Evolutionary conservation across 2,797 vertebrate species (phyloP).

Genomic region (Podargus strigoides): DNA sequence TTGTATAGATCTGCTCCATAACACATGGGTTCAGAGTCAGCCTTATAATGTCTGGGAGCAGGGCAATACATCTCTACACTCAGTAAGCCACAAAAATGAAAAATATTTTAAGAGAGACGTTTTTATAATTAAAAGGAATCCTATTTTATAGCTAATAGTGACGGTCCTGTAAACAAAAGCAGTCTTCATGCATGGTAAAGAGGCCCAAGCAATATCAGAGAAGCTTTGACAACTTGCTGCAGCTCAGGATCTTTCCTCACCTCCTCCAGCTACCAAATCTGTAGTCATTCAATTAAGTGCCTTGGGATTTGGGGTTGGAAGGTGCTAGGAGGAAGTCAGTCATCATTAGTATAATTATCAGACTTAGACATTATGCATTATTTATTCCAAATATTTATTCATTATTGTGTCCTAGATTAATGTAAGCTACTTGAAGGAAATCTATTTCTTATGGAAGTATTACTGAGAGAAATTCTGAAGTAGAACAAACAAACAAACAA

Average conservation of each 20-base stretch:
- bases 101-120: neutral
- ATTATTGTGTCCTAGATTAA: slow-evolving; percentile 43
- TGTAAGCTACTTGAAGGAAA: slow-evolving; percentile 45
- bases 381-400: slow-evolving; percentile 60
- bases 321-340: neutral
- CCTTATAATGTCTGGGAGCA: neutral
- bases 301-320: neutral
- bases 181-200: neutral
- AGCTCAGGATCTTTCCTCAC: neutral
- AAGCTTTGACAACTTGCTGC: neutral
- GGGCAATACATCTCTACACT: neutral
- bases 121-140: neutral
- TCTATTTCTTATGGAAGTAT: slow-evolving; percentile 15
- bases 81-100: neutral
- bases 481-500: neutral
- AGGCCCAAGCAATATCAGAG: neutral
- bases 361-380: slow-evolving; percentile 37
- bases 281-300: neutral
- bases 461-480: slow-evolving; percentile 8
- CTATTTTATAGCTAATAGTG: neutral
- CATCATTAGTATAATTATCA: slow-evolving; percentile 52
- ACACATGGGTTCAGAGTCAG: neutral
- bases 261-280: neutral
- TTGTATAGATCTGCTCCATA: neutral
- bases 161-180: neutral